Base-by-base conservation (phyloP, 2,888 invertebrate genomes). In the Rhagium mordax region DNA sequence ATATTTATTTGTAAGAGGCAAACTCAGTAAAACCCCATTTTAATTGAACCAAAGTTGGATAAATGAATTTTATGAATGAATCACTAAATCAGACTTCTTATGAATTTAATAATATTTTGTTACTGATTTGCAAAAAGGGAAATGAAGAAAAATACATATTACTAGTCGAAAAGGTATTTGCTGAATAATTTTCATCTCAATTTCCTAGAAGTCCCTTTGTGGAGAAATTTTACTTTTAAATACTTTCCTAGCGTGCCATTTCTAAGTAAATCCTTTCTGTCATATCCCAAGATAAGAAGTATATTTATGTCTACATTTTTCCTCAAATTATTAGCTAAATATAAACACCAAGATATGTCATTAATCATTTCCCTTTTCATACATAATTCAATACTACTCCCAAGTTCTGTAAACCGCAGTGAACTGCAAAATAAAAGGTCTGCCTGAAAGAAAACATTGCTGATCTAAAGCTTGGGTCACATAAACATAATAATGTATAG, bases 401-500 rank as follows among this genome's bases (percentile, higher is more conserved):
- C 16, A 62, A 57, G 62, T 41, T 53, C 33, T 55, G 61, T 62
- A 64, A 70, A 67, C 71, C 69, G 57, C 71, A 49, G 60, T 62
- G 64, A 71, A 74, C 71, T 74, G 71, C 55, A 74, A 74, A 74
- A 74, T 74, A 62, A 67, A 68, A 71, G 74, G 68, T 69, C 62
- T 59, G 48, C 57, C 73, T 57, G 60, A 70, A 69, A 71, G 33
- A 74, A 74, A 71, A 74, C 74, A 61, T 47, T 66, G 72, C 74
- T 74, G 76, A 76, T 71, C 67, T 64, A 66, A 53, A 59, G 55
- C 69, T 74, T 68, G 62, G 75, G 80, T 75, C 80, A 72, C 77
- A 79, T 74, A 78, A 76, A 76, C 75, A 78, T 74, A 72, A 77
- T 76, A 60, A 74, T 79, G 74, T 80, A 77, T 80, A 71, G 77